phyloP scores from a whole-genome alignment of 2,113 vertebrate species.

The Eclectus roratus region DNA sequence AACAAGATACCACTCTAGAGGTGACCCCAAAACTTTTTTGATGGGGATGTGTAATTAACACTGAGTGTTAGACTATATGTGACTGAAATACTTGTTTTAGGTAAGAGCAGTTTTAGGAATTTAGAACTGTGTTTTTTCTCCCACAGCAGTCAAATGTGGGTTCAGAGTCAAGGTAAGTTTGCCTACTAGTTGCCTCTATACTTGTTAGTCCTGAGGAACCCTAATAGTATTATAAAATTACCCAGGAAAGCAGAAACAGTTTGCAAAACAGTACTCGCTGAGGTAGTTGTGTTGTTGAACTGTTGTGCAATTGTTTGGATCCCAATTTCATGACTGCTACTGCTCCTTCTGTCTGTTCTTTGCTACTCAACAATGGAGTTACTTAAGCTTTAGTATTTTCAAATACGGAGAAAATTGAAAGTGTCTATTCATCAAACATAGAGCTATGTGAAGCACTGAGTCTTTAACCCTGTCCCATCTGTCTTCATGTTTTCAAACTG shows the following conservation, averaged over 20 bases:
- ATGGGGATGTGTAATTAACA: not conserved
- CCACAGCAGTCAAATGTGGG: not conserved
- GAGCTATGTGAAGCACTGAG: not conserved
- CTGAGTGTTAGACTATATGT: accelerated
- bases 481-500: not conserved
- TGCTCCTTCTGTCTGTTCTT: not conserved
- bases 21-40: not conserved
- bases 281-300: not conserved
- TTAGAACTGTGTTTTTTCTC: not conserved
- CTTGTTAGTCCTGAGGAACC: not conserved
- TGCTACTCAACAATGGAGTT: not conserved
- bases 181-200: accelerated
- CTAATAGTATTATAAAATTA: not conserved
- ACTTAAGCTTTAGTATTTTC: not conserved
- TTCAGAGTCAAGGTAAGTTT: not conserved
- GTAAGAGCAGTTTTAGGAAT: not conserved
- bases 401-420: not conserved
- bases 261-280: not conserved
- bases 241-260: not conserved
- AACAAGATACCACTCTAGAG: not conserved
- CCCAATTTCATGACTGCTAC: accelerated
- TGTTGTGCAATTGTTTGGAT: not conserved
- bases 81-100: not conserved
- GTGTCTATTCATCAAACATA: not conserved
- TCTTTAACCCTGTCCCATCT: not conserved